Conservation (phyloP, 1,140 invertebrate genomes). For the Bombus haemorrhoidalis region DNA sequence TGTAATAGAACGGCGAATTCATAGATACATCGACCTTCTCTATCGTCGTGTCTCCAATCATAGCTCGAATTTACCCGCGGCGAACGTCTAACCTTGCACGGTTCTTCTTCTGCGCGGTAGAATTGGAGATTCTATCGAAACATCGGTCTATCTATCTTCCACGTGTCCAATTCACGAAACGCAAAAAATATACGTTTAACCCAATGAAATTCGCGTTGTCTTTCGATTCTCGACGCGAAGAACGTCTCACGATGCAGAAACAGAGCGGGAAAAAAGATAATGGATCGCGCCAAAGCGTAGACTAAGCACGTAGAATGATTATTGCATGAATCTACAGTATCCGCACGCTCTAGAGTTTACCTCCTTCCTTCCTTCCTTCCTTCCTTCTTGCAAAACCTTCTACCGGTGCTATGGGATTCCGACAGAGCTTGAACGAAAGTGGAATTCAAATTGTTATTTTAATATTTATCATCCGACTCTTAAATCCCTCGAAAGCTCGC, state of each 20-base stretch:
- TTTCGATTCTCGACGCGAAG: background rate
- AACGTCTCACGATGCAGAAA: background rate
- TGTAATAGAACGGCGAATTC: slow-evolving; percentile 44
- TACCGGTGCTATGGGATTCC: slow-evolving; percentile 36
- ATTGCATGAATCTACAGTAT: slow-evolving; percentile 67
- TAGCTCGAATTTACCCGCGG: background rate
- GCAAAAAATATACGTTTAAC: background rate
- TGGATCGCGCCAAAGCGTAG: slow-evolving; percentile 55
- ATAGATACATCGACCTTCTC: slow-evolving; percentile 45
- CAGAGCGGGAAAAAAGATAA: background rate
- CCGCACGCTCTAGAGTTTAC: slow-evolving; percentile 12
- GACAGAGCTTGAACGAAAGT: slow-evolving; percentile 63
- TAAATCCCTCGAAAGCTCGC: slow-evolving; percentile 60
- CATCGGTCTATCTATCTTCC: background rate
- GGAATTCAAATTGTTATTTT: slow-evolving; percentile 76
- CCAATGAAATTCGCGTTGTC: background rate
- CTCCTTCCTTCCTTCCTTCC: slow-evolving; percentile 8
- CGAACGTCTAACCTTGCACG: too few species aligned
- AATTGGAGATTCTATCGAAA: too few species aligned
- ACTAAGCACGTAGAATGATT: slow-evolving; percentile 68
- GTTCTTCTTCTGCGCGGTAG: too few species aligned
- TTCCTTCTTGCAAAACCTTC: slow-evolving; percentile 27
- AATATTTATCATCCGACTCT: slow-evolving; percentile 71
- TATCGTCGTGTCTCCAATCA: background rate
- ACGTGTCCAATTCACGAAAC: background rate